Evolutionary conservation across 2,797 vertebrate species (phyloP), one percentile per base, ranked within the genome.

Genomic region (Acrossocheilus wenchowensis): DNA sequence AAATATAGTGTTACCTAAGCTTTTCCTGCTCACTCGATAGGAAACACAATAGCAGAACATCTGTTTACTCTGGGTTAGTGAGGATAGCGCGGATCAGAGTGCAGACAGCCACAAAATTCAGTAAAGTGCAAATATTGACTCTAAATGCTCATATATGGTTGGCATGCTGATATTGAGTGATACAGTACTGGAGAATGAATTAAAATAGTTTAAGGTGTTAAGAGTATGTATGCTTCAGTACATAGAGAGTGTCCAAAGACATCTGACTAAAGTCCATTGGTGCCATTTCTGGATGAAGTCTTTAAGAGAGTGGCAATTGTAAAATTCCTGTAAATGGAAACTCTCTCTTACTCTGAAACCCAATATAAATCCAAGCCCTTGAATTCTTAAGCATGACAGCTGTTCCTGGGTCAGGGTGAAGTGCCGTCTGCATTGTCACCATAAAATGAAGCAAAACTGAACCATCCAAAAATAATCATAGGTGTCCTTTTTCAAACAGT

Each of bases 51-150:
- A 71, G 21, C 52, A 15, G 26, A 75, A 34, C 36, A 39, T 60
- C 64, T 23, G 50, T 68, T 74, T 43, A 54, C 68, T 74, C 39
- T 41, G 15, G 43, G 71, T 60, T 30, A 50, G 82, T 30, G 77
- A 79, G 30, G 57, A 69, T 4, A 41, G 45, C 12, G 68, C 39
- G 14, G 79, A 62, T 30, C 77, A 50, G 78, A 81, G 69, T 23
- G 6, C 62, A 43, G 73, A 68, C 54, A 75, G 64, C 62, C 66
- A 57, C 82, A 72, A 9, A 60, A 78, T 82, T 85, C 57, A 54
- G 78, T 85, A 87, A 87, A 87, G 88, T 89, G 88, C 73, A 62
- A 48, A 62, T 80, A 75, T 73, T 45, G 69, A 72, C 52, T 52
- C 36, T 73, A 73, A 71, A 85, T 60, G 39, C 19, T 45, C 43